Percentiles rank a stretch among this genome's conserved stretches.
These are phyloP conservation scores for Euplagia quadripunctaria DNA, from an alignment of 2,888 invertebrate species.

Conservation along the genomic window DNA sequence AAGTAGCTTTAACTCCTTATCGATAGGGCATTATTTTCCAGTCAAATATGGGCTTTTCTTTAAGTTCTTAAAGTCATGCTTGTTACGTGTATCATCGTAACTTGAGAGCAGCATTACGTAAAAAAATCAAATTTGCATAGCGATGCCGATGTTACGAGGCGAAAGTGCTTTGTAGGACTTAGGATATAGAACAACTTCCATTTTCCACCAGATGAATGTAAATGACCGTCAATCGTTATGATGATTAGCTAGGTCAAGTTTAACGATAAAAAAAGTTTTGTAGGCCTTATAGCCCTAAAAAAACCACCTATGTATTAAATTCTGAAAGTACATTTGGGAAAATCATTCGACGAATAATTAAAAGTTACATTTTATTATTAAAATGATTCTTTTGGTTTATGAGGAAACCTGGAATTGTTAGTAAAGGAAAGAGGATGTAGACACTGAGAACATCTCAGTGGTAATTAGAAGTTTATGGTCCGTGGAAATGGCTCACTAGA, in stretches of 20 bases:
- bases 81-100: too few relatives aligned
- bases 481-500: slow-evolving; percentile 38
- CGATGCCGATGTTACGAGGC: too few relatives aligned
- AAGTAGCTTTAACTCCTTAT: too few relatives aligned
- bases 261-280: not conserved
- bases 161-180: too few relatives aligned
- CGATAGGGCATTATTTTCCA: too few relatives aligned
- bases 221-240: not conserved
- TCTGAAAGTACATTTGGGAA: too few relatives aligned
- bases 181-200: not conserved
- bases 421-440: slow-evolving; percentile 9
- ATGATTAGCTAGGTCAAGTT: not conserved
- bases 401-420: not conserved
- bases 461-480: slow-evolving; percentile 43
- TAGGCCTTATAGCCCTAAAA: not conserved
- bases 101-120: too few relatives aligned
- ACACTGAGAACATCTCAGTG: slow-evolving; percentile 24
- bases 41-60: too few relatives aligned
- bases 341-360: too few relatives aligned
- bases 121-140: too few relatives aligned
- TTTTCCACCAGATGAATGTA: not conserved
- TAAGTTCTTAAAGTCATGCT: too few relatives aligned
- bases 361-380: too few relatives aligned
- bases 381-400: not conserved
- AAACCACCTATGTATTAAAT: not conserved